Evolutionary conservation across 2,113 vertebrate species (phyloP).

Genomic region (Grallaria varia): DNA sequence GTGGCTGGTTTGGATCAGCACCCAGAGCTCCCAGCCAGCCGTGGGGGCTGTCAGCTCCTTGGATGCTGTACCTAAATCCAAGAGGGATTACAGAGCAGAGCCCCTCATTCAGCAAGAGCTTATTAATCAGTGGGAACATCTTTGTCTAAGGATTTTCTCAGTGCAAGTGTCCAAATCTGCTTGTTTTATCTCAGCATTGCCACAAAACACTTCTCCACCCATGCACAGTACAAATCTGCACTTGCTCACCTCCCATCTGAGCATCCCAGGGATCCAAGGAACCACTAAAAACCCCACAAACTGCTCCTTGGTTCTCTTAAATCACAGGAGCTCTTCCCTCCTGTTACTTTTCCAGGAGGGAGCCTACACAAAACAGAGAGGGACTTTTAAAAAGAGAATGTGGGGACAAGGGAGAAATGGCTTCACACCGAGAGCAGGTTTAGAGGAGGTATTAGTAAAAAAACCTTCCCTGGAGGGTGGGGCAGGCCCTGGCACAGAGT

Average conservation of each 20-base stretch:
- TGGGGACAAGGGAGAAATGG: not conserved
- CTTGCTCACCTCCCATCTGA: not conserved
- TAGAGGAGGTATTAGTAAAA: not conserved
- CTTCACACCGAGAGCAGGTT: not conserved
- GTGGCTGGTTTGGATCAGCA: not conserved
- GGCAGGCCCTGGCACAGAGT: not conserved
- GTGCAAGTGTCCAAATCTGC: not conserved
- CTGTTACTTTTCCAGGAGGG: not conserved
- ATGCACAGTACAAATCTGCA: not conserved
- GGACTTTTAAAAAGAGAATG: not conserved
- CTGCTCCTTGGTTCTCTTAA: not conserved
- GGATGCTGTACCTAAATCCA: not conserved
- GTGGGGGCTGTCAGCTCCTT: not conserved
- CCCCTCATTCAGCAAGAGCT: not conserved
- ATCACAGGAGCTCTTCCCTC: not conserved
- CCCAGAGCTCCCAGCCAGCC: not conserved
- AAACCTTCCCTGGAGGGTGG: not conserved
- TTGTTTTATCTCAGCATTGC: not conserved
- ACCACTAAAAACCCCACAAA: not conserved
- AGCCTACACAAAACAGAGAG: fast-evolving
- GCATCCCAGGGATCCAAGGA: not conserved
- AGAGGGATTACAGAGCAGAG: not conserved
- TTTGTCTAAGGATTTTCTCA: not conserved
- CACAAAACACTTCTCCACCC: not conserved
- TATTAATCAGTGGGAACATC: not conserved